Evolutionary conservation across 2,888 invertebrate genomes (phyloP), one percentile per base, ranked within the genome.

Genomic region (Tubulanus polymorphus): DNA sequence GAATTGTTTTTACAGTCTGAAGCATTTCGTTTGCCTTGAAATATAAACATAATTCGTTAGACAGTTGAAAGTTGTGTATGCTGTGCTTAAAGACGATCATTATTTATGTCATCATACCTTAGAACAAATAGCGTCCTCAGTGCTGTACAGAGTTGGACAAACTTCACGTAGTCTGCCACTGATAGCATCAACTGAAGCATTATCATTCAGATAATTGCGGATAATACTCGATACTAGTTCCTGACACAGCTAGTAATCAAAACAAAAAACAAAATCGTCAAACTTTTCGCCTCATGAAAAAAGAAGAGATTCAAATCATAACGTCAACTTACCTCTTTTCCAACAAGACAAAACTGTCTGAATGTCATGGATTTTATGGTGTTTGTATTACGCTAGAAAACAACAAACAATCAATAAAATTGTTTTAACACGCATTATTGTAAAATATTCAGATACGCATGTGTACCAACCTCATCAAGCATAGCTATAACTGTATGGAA

Each of bases 71-170:
- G 20, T 48, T 29, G 15, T 37, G 29, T 23, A 55, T 37, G 12
- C 23, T 29, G 12, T 29, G 28, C 37, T 35, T 41, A 18, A 45
- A 29, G 45, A 37, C 25, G 20, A 53, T 55, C 23, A 53, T 30
- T 35, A n/a, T n/a, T n/a, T n/a, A n/a, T n/a, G n/a, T 55, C 64
- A 65, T 55, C 65, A 72, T 79, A 91, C 93, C 83, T 95, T 95
- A 1, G 95, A 92, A 69, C 92, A 93, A 12, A 92, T 90, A 2
- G 95, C 96, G 80, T 99, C 97, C 82, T 97, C 96, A 69, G 88
- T 88, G 62, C 90, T 88, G 76, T 95, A 99, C 27, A 99, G 83
- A 66, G 89, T 89, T 0, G 99, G 97, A 72, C 97, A 99, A 1
- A 92, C 85, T 69, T 93, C 89, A 48, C 95, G 84, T 53, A 99